phyloP scores from a whole-genome alignment of 2,888 invertebrate genomes.

The Mythimna vitellina region DNA sequence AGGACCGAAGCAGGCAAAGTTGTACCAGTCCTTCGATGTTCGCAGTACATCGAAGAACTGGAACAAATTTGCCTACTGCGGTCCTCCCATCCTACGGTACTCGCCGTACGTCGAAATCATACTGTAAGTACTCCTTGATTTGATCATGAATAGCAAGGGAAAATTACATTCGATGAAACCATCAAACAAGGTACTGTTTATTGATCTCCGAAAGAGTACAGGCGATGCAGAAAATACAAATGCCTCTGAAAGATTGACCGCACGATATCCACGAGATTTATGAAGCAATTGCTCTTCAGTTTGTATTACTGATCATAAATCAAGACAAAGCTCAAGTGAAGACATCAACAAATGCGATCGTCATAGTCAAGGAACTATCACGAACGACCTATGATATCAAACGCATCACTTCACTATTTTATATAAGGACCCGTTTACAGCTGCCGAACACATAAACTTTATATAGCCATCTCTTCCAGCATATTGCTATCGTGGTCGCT shows the following conservation, averaged over 20 bases:
- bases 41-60: too few species aligned
- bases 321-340: conserved; percentile 18
- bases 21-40: too few species aligned
- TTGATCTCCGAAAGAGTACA: neutral
- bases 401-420: conserved; percentile 29
- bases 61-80: too few species aligned
- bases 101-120: too few species aligned
- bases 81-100: too few species aligned
- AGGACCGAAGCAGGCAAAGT: too few species aligned
- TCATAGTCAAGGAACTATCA: conserved; percentile 15
- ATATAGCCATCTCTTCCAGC: conserved; percentile 61
- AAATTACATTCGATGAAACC: neutral
- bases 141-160: neutral
- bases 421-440: conserved; percentile 29
- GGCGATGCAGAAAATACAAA: neutral
- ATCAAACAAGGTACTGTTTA: neutral
- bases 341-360: conserved; percentile 17
- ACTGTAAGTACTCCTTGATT: neutral
- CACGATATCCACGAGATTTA: neutral
- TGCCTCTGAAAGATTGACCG: too few species aligned
- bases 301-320: neutral
- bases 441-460: conserved; percentile 33
- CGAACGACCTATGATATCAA: conserved; percentile 8
- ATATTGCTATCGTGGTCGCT: conserved; percentile 51
- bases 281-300: neutral